These are phyloP conservation scores for Stramonita haemastoma DNA, from an alignment of 2,888 invertebrate genomes.

Conservation along the genomic window DNA sequence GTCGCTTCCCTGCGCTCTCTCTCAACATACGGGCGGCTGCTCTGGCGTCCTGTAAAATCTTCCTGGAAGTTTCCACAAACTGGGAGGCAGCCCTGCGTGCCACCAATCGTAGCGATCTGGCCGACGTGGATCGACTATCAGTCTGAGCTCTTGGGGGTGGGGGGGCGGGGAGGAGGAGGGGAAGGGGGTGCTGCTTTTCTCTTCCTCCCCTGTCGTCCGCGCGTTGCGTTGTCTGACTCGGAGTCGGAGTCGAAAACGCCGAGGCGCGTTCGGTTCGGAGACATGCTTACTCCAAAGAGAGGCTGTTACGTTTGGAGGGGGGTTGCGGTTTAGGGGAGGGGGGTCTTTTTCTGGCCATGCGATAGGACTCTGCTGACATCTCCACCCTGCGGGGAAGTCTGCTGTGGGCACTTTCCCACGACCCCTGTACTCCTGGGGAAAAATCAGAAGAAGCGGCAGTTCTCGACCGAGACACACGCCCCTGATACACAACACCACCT, in stretches of 20 bases:
- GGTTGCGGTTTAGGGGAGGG: neutral
- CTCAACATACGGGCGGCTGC: constrained; percentile 24
- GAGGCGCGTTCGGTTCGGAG: neutral
- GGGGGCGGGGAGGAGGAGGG: constrained; percentile 4
- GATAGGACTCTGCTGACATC: neutral
- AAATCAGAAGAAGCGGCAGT: neutral
- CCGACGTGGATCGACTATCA: neutral
- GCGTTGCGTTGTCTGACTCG: neutral
- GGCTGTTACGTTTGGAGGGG: constrained; percentile 7
- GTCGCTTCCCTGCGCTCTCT: constrained; percentile 25
- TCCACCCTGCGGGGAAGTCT: neutral
- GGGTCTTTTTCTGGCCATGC: constrained; percentile 19
- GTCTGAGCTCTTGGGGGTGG: neutral
- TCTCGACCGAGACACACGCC: neutral
- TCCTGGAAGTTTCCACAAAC: constrained; percentile 34
- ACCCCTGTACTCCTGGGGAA: neutral
- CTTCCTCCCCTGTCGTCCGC: neutral
- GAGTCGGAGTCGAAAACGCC: constrained; percentile 32
- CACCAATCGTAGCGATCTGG: constrained; percentile 20
- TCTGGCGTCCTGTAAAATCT: constrained; percentile 34
- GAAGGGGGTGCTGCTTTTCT: neutral
- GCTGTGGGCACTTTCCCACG: neutral
- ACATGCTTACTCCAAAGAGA: neutral
- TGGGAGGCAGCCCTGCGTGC: constrained; percentile 28
- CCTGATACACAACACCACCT: neutral